These are phyloP conservation scores for Mastacembelus armatus DNA, from an alignment of 2,797 vertebrate genomes.

Conservation along the genomic window DNA sequence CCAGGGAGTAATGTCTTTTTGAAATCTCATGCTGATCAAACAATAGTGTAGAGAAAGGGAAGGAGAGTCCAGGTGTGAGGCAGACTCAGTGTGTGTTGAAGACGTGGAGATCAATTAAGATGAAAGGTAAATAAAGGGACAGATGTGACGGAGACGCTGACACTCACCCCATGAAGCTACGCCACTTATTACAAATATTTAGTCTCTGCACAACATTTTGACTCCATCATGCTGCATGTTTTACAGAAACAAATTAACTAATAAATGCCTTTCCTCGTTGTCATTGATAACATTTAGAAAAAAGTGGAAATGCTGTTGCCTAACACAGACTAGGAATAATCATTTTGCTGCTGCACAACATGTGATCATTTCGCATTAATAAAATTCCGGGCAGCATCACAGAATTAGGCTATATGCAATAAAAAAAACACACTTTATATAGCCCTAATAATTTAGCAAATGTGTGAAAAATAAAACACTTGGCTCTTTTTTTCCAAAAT, in stretches of 20 bases:
- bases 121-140: conserved; percentile 8
- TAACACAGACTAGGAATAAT: not conserved
- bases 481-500: not conserved
- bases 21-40: conserved; percentile 68
- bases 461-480: not conserved
- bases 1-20: conserved; percentile 63
- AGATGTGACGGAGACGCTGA: not conserved
- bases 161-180: conserved; percentile 1
- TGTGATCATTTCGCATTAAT: not conserved
- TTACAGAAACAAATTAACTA: conserved; percentile 2
- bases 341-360: not conserved
- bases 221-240: not conserved
- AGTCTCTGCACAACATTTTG: not conserved
- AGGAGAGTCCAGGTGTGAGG: conserved; percentile 34
- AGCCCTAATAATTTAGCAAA: conserved; percentile 5
- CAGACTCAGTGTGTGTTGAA: conserved; percentile 8
- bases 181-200: conserved; percentile 28
- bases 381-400: not conserved
- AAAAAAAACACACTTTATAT: not conserved
- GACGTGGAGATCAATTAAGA: conserved; percentile 28
- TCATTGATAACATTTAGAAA: not conserved
- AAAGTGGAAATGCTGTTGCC: not conserved
- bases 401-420: not conserved
- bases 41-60: conserved; percentile 33
- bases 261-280: not conserved